phyloP scores from a whole-genome alignment of 2,797 vertebrate genomes.

The Gallinago solitaria region DNA sequence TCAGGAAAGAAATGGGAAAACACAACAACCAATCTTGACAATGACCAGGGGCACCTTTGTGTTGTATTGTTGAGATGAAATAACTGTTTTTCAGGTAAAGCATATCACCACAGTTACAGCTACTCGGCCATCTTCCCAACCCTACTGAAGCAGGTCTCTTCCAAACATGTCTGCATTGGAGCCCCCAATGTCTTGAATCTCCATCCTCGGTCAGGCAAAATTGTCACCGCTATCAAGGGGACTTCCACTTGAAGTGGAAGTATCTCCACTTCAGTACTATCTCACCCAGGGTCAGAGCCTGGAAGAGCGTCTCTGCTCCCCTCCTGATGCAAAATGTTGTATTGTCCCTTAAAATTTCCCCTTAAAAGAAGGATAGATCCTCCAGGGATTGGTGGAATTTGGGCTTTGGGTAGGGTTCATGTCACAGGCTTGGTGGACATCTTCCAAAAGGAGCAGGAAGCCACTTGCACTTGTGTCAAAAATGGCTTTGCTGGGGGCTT shows the following conservation, averaged over 20 bases:
- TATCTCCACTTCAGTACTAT: too few relatives aligned
- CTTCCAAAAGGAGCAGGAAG: background rate
- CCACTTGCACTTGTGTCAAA: background rate
- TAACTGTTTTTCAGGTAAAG: background rate
- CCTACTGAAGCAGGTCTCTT: background rate
- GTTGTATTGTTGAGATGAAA: background rate
- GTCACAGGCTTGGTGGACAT: background rate
- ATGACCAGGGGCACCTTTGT: background rate
- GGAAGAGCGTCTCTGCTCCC: background rate
- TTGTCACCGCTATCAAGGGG: background rate
- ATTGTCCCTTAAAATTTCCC: background rate
- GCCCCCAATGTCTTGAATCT: background rate
- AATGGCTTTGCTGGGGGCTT: background rate
- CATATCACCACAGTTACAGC: background rate
- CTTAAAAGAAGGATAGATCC: background rate
- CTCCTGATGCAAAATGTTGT: background rate
- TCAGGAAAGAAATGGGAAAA: background rate
- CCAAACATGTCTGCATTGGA: background rate
- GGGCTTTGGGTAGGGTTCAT: background rate
- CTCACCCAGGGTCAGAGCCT: background rate
- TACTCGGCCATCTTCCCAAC: background rate
- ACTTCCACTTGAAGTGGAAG: background rate
- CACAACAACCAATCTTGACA: background rate
- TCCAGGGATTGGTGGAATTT: background rate
- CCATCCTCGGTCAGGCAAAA: background rate